These are phyloP conservation scores for Struthidea cinerea DNA, from an alignment of 2,113 vertebrate species.

Conservation along the genomic window DNA sequence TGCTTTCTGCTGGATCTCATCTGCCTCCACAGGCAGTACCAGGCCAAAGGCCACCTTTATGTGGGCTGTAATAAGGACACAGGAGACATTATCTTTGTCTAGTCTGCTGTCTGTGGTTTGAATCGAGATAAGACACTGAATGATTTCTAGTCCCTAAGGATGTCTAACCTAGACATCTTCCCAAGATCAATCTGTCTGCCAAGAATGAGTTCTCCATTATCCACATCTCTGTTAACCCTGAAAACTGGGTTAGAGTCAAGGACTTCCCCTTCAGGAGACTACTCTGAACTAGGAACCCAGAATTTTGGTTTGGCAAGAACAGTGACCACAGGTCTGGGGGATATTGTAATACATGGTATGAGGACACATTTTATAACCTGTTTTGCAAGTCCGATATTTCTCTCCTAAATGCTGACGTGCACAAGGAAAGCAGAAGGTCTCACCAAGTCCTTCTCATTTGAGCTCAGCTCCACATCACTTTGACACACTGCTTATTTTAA, in stretches of 20 bases:
- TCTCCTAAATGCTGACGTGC: neutral
- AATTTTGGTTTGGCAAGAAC: neutral
- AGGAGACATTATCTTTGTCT: neutral
- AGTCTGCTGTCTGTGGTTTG: neutral
- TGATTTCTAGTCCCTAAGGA: neutral
- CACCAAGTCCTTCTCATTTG: neutral
- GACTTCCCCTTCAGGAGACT: neutral
- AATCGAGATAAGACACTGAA: neutral
- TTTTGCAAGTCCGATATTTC: neutral
- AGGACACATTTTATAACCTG: neutral
- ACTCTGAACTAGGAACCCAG: neutral
- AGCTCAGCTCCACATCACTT: neutral
- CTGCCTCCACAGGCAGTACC: neutral
- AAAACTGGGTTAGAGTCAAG: neutral
- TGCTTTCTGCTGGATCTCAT: neutral
- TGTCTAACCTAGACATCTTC: neutral
- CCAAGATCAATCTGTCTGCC: neutral
- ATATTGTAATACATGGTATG: neutral
- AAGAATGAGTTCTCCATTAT: neutral
- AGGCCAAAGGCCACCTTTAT: neutral
- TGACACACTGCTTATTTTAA: neutral
- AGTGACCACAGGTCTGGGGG: rapidly evolving
- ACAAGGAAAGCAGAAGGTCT: neutral
- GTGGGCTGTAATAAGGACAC: neutral
- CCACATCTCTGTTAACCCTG: neutral